Evolutionary conservation across 2,888 invertebrate species (phyloP), one percentile per base, ranked within the genome.

Genomic region (Mycalesis mineus): DNA sequence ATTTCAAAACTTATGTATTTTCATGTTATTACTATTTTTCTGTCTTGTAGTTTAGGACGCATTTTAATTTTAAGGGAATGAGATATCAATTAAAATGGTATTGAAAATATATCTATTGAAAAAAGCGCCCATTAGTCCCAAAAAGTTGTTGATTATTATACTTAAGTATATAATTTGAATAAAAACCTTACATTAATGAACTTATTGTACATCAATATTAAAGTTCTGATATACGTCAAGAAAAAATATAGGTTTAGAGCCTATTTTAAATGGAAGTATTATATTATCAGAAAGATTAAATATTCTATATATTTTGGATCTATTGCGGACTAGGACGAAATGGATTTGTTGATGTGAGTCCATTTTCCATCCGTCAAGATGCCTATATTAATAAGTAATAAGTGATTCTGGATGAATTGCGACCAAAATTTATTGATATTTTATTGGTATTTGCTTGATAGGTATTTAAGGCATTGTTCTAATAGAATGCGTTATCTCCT

Each of bases 101-200:
- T 7, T 17, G 28, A 14, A 28, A n/a, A n/a, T n/a, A n/a, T n/a
- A n/a, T n/a, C n/a, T 39, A 29, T 39, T 13, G 13, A 14, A 28
- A 28, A 41, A n/a, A 29, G 28, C 29, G 40, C 31, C 22, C 22
- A 11, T 14, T 51, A 40, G 40, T 51, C 29, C 40, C 29, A 40
- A 40, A 40, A 51, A 14, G 11, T 51, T 51, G 51, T 51, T 51
- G 40, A 41, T 29, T 51, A 29, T 14, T 29, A 51, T 51, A 40
- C 28, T 51, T 51, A 31, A 13, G 31, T 47, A 33, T 47, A 47
- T 47, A 33, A 33, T 33, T 45, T 29, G 3, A 45, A 29, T 45
- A 9, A 29, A 29, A 45, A 8, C 13, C 5, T 13, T 44, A 44
- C 28, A 44, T 13, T 28, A 29, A 44, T 29, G 13, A 29, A 45